Base-by-base conservation (phyloP, 2,888 invertebrate species). In the Parnassius apollo region DNA sequence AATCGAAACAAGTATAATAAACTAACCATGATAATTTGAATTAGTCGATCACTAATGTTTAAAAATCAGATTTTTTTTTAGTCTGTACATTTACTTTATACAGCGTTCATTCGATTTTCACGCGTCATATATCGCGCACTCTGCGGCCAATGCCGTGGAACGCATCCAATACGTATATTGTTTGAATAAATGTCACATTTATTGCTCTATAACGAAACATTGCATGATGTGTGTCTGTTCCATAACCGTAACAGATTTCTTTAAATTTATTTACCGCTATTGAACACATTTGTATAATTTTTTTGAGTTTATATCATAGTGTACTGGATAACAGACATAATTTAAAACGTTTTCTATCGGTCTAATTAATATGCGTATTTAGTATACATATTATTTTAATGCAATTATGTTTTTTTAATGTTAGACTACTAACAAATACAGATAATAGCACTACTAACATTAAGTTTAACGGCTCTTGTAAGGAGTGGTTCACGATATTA, bases 111-210 rank as follows among this genome's bases (percentile, higher is more conserved):
- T 84, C 76, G 67, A 77, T 78, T 86, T 86, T 83, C 84, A 86
- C 84, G 85, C 83, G 71, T 83, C 82, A 88, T 86, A 83, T 84
- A 85, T 81, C 79, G 80, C 77, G 70, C 74, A 76, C 73, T 79
- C 80, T 72, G 78, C 75, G 76, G 67, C 76, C 84, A 90, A 89
- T 88, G 90, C 86, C 71, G 79, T 84, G 87, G 83, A 87, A 90
- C 90, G 82, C 85, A 85, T 86, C 81, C 77, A 83, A 85, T 82
- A 54, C 42, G 22, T 58, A 50, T 50, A 62, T 62, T 62, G 63
- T 63, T 52, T 63, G 63, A 63, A 88, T 85, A 87, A 78, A 68
- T 78, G 80, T 76, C 75, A 78, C 76, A 86, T 88, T 87, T 88
- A 88, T 87, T 78, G 76, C 77, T 74, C 69, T 71, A 76, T 66